Conservation (phyloP, 2,888 invertebrate genomes). For the Mesorhabditis sp. region DNA sequence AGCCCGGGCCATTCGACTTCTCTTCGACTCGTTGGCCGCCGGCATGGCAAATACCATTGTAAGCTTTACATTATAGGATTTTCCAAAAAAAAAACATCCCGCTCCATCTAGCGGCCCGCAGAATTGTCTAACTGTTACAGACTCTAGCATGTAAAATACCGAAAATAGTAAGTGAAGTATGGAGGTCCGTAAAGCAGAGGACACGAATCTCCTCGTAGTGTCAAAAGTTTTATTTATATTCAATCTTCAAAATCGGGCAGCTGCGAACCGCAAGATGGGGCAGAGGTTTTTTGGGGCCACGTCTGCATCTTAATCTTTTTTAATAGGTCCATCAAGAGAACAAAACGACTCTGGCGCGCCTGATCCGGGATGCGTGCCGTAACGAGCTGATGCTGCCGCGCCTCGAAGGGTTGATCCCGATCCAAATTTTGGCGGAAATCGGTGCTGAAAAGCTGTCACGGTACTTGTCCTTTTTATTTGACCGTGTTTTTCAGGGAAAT, state of each 20-base stretch:
- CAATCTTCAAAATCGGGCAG: not conserved
- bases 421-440: slow-evolving; percentile 19
- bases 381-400: slow-evolving; percentile 18
- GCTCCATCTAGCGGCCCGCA: too few species aligned
- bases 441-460: slow-evolving; percentile 18
- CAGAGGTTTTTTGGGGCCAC: not conserved
- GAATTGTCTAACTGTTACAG: too few species aligned
- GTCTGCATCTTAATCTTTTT: not conserved
- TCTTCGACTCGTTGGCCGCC: slow-evolving; percentile 13
- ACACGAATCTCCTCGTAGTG: too few species aligned
- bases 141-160: too few species aligned
- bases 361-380: slow-evolving; percentile 16
- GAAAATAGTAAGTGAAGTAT: too few species aligned
- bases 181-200: too few species aligned
- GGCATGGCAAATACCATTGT: slow-evolving; percentile 15
- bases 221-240: not conserved
- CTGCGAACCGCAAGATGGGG: not conserved
- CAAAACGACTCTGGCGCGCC: slow-evolving; percentile 17
- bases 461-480: slow-evolving; percentile 5
- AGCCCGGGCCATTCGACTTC: slow-evolving; percentile 9
- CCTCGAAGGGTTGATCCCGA: slow-evolving; percentile 16
- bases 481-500: not conserved
- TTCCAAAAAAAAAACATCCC: not conserved
- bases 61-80: not conserved
- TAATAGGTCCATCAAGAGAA: slow-evolving; percentile 17